Conservation (phyloP, 2,113 vertebrate genomes). For the Nothobranchius furzeri region DNA sequence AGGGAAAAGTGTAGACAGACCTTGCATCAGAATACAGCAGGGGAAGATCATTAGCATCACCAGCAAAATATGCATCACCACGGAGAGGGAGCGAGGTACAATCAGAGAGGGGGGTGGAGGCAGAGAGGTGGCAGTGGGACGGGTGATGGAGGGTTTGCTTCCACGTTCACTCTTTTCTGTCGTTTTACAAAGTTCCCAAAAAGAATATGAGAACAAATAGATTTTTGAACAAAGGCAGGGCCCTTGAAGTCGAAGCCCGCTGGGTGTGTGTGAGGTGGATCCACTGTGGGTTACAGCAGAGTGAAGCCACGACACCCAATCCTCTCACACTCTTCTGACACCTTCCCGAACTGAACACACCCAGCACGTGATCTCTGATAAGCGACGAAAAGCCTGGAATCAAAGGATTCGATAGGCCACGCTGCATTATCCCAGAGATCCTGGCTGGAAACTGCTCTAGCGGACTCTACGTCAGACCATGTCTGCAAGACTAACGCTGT, state of each 20-base stretch:
- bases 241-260: slow-evolving; percentile 73
- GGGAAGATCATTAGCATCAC: slow-evolving; percentile 80
- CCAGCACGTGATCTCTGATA: slow-evolving; percentile 69
- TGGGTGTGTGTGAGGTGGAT: slow-evolving; percentile 71
- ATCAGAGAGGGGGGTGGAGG: slow-evolving; percentile 38
- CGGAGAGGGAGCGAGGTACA: slow-evolving; percentile 41
- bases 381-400: slow-evolving; percentile 44
- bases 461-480: slow-evolving; percentile 36
- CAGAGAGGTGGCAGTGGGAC: slow-evolving; percentile 40
- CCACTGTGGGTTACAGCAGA: slow-evolving; percentile 65
- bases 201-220: slow-evolving; percentile 84
- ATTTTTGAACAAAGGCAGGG: slow-evolving; percentile 79
- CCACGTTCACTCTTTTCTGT: slow-evolving; percentile 51
- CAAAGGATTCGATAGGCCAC: slow-evolving; percentile 53
- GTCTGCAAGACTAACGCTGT: slow-evolving; percentile 24
- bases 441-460: slow-evolving; percentile 33
- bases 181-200: slow-evolving; percentile 74
- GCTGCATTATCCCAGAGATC: slow-evolving; percentile 47
- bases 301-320: slow-evolving; percentile 53
- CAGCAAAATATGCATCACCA: slow-evolving; percentile 64
- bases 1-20: slow-evolving; percentile 81
- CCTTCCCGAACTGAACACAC: slow-evolving; percentile 62
- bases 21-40: slow-evolving; percentile 82
- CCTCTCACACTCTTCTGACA: slow-evolving; percentile 39
- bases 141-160: slow-evolving; percentile 47